phyloP scores from a whole-genome alignment of 2,113 vertebrate genomes.

The Platycercus adscitus region DNA sequence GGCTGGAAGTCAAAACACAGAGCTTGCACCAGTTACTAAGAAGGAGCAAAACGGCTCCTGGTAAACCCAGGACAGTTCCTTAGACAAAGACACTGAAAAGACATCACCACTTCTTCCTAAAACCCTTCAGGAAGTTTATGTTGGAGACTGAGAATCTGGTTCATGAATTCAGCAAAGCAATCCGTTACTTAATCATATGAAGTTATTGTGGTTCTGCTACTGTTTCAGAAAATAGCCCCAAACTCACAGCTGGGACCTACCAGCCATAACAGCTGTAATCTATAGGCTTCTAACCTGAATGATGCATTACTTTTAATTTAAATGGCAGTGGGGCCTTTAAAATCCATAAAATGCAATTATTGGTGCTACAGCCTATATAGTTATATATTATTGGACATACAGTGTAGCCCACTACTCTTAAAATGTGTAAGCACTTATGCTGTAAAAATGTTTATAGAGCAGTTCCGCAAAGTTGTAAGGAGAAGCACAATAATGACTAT shows the following conservation, averaged over 20 bases:
- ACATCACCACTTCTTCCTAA: neutral
- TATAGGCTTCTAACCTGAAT: neutral
- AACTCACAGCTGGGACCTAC: neutral
- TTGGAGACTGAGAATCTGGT: neutral
- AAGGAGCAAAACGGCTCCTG: too few relatives aligned
- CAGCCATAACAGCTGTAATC: neutral
- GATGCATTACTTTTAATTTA: neutral
- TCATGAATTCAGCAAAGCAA: neutral
- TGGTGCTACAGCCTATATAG: neutral
- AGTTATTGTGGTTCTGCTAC: neutral
- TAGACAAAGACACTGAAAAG: neutral
- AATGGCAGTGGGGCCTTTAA: neutral
- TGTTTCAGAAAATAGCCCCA: neutral
- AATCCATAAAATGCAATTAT: conserved; percentile 14
- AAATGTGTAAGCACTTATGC: neutral
- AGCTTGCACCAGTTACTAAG: too few relatives aligned
- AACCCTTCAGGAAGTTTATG: neutral
- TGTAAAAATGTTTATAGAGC: conserved; percentile 31
- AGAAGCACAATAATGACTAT: conserved; percentile 24
- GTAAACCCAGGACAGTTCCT: too few relatives aligned
- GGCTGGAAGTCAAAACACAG: too few relatives aligned
- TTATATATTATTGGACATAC: neutral
- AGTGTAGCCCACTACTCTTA: neutral
- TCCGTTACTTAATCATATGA: neutral
- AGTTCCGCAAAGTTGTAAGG: conserved; percentile 41